phyloP scores from a whole-genome alignment of 2,113 vertebrate genomes.

The Oryzias woworae region DNA sequence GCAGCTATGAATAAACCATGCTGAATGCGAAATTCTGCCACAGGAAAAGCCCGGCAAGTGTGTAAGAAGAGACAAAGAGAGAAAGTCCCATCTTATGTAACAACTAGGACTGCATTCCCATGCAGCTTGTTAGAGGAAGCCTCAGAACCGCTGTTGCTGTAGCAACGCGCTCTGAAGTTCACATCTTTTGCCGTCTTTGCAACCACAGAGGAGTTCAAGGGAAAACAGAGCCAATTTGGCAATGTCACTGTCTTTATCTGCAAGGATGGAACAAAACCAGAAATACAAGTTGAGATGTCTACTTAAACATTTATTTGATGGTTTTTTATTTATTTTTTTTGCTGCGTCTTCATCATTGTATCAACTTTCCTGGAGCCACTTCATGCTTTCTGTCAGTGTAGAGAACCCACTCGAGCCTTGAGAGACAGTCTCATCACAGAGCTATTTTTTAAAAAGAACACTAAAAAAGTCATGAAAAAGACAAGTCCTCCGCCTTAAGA shows the following conservation, averaged over 20 bases:
- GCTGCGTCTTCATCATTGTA: neutral
- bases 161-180: constrained; percentile 59
- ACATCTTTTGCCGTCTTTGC: constrained; percentile 37
- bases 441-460: constrained; percentile 49
- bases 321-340: neutral
- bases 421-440: constrained; percentile 37
- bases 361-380: constrained; percentile 1
- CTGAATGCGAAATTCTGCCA: constrained; percentile 62
- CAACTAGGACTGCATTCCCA: constrained; percentile 60
- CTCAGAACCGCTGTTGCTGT: constrained; percentile 66
- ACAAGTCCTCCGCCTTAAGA: constrained; percentile 33
- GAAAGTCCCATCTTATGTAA: constrained; percentile 66
- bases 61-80: constrained; percentile 32
- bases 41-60: constrained; percentile 62
- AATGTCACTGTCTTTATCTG: constrained; percentile 30
- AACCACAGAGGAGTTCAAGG: constrained; percentile 28
- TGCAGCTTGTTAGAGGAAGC: constrained; percentile 67
- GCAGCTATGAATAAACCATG: constrained; percentile 69
- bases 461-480: constrained; percentile 18
- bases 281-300: neutral
- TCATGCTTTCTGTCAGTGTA: neutral
- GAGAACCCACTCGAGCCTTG: constrained; percentile 5
- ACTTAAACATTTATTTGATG: constrained; percentile 11
- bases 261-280: constrained; percentile 3
- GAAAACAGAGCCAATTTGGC: constrained; percentile 40